Conservation (phyloP, 1,140 invertebrate genomes). For the Apolygus lucorum region DNA sequence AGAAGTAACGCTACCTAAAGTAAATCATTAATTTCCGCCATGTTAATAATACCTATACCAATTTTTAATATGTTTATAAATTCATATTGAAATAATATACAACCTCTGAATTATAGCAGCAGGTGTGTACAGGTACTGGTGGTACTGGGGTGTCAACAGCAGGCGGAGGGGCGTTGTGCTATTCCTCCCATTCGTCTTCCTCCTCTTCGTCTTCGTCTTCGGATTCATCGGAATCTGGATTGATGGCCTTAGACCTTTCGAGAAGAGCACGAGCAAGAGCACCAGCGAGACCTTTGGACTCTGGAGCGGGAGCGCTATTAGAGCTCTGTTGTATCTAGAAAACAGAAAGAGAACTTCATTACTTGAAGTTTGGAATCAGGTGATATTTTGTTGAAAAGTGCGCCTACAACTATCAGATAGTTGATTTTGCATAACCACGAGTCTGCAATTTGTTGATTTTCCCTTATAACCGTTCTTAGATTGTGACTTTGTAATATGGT, state of each 20-base stretch:
- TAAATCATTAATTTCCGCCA: not conserved
- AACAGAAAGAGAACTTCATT: not conserved
- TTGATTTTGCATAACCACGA: not conserved
- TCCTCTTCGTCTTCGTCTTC: constrained; percentile 50
- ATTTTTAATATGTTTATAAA: not conserved
- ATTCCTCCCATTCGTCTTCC: constrained; percentile 35
- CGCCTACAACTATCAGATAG: not conserved
- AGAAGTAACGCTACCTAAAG: not conserved
- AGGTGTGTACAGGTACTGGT: not conserved
- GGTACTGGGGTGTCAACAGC: not conserved
- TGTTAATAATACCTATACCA: not conserved
- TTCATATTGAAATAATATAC: constrained; percentile 9
- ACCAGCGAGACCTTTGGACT: constrained; percentile 56
- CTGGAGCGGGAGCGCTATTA: not conserved
- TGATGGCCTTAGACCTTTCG: constrained; percentile 57
- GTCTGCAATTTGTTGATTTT: too few species aligned
- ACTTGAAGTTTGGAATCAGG: not conserved
- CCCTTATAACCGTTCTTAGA: too few species aligned
- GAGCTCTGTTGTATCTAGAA: constrained; percentile 30
- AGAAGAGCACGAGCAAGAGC: constrained; percentile 68
- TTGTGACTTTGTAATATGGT: too few species aligned
- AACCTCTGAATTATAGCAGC: constrained; percentile 3
- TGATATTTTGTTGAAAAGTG: not conserved
- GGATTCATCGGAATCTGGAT: constrained; percentile 42
- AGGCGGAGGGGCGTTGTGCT: constrained; percentile 10